Evolutionary conservation across 1,140 invertebrate genomes (phyloP).

Genomic region (Epicauta chinensis): DNA sequence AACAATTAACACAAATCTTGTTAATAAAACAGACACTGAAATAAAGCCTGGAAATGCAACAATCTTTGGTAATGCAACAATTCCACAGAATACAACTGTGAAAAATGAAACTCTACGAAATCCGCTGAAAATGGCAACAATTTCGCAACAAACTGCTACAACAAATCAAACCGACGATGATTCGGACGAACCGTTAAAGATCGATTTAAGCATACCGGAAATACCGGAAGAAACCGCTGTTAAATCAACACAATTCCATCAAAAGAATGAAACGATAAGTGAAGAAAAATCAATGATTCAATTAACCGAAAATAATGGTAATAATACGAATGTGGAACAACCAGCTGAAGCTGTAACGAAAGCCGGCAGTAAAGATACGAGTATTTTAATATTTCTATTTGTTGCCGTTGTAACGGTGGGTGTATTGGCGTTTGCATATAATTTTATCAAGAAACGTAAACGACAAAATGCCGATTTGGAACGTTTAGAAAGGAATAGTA

Average conservation of each 20-base stretch:
- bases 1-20: no score
- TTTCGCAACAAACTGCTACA: no score
- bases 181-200: no score
- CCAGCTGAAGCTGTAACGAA: constrained; percentile 5
- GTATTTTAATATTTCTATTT: constrained; percentile 40
- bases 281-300: constrained; percentile 3
- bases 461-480: constrained; percentile 14
- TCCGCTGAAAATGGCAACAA: no score
- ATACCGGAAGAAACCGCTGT: not conserved
- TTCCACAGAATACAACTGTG: no score
- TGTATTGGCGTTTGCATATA: constrained; percentile 45
- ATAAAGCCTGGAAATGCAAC: no score
- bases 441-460: constrained; percentile 36
- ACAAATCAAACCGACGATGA: no score
- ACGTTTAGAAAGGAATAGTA: not conserved
- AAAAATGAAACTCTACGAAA: no score
- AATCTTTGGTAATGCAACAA: no score
- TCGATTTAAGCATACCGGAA: not conserved
- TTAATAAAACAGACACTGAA: no score
- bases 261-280: constrained; percentile 11
- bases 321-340: constrained; percentile 8
- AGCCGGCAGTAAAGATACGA: constrained; percentile 22
- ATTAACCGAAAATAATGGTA: no score
- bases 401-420: constrained; percentile 45
- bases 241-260: not conserved